Evolutionary conservation across 1,140 invertebrate species (phyloP).

Genomic region (Cherax destructor): DNA sequence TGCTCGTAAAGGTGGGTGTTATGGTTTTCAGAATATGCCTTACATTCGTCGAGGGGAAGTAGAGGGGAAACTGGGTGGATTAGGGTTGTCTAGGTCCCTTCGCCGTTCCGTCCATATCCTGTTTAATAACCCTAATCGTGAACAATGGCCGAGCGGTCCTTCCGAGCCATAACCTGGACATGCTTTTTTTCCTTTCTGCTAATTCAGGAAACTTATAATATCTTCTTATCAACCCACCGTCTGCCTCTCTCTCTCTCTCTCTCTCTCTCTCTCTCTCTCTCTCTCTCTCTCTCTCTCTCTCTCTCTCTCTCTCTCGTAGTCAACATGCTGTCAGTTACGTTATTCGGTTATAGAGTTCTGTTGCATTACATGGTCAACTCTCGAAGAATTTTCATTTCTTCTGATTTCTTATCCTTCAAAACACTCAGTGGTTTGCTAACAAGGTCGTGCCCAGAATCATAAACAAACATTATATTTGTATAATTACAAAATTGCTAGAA

Average conservation of each 20-base stretch:
- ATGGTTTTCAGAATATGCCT: neutral
- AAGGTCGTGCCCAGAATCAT: too few species aligned
- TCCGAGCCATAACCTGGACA: slow-evolving; percentile 37
- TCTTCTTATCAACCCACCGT: slow-evolving; percentile 5
- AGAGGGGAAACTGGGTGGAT: neutral
- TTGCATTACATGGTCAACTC: too few species aligned
- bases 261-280: slow-evolving; percentile 6
- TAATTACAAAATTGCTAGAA: too few species aligned
- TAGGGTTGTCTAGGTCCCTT: slow-evolving; percentile 8
- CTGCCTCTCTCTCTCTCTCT: slow-evolving; percentile 27
- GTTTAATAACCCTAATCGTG: slow-evolving; percentile 65
- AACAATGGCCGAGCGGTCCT: slow-evolving; percentile 35
- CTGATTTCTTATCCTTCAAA: too few species aligned
- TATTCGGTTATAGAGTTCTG: too few species aligned
- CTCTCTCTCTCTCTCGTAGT: slow-evolving; percentile 18
- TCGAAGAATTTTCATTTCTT: too few species aligned
- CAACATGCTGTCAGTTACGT: too few species aligned
- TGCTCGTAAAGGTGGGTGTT: slow-evolving; percentile 17
- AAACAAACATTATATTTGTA: too few species aligned
- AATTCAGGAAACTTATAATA: slow-evolving; percentile 53
- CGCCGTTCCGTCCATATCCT: slow-evolving; percentile 36
- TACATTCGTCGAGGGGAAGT: too few species aligned
- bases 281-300: slow-evolving; percentile 50
- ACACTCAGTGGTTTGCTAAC: too few species aligned
- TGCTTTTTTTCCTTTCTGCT: slow-evolving; percentile 35